Evolutionary conservation across 2,888 invertebrate species (phyloP), one percentile per base, ranked within the genome.

Genomic region (Sinodicranocentrus sp.): DNA sequence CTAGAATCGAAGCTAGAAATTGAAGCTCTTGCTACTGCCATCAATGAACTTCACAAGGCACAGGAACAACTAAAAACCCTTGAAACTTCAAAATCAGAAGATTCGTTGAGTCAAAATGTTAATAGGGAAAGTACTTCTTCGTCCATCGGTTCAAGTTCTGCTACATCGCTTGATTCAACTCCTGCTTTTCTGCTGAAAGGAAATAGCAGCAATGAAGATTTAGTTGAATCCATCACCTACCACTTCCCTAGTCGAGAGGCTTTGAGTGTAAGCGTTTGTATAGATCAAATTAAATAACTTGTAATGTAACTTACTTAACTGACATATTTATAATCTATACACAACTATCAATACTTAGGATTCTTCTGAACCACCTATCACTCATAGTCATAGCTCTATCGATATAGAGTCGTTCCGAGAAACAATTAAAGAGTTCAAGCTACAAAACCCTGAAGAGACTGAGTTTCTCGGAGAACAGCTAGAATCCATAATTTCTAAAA

Each of bases 231-330:
- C n/a, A 1, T 19, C 52, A 6, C 19, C n/a, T 23, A 44, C 19
- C 80, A 80, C n/a, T 80, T 48, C 17, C 71, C 80, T 15, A 80
- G 80, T 65, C 23, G 48, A 2, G 80, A 72, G 25, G 65, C 21
- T 19, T n/a, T 80, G 10, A 59, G 26, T 25, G 59, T 59, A 59
- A 6, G 59, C 25, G 13, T 25, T 59, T 25, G 8, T 10, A n/a
- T 10, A 48, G 17, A 13, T 48, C 5, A 48, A 48, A 5, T 6
- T 39, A 8, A 8, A 39, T 8, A 39, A 39, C 13, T 8, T 13
- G 13, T 39, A 6, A 13, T 39, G 13, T n/a, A n/a, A n/a, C n/a
- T n/a, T n/a, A n/a, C n/a, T n/a, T 39, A 39, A 48, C 15, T 48
- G 48, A 48, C 33, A 10, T 33, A 33, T 33, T 33, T 6, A 33